A percentile compares a stretch with the other conserved stretches of the same genome.
These are phyloP conservation scores for Seriola dumerili DNA, from an alignment of 2,113 vertebrate genomes.

Conservation along the genomic window DNA sequence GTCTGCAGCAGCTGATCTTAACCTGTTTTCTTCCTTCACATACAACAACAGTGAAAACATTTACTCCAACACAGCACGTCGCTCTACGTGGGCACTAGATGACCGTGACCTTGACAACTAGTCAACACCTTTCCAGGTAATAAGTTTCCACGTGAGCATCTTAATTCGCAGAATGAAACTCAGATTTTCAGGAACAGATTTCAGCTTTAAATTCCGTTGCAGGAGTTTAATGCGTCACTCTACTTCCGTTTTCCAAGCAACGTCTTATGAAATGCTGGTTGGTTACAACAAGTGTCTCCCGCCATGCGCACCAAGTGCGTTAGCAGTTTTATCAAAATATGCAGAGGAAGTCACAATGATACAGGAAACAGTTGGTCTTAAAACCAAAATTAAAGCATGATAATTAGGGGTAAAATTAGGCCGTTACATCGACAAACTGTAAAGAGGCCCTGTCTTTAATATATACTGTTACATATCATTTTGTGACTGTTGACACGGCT, in stretches of 20 bases:
- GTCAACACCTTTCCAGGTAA: neutral
- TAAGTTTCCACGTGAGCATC: neutral
- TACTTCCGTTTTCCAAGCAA: conserved; percentile 1
- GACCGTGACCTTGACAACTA: no score
- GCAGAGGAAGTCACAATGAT: neutral
- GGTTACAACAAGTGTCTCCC: neutral
- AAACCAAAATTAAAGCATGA: neutral
- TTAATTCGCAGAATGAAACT: no score
- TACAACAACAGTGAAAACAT: neutral
- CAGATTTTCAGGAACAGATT: no score
- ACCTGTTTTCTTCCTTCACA: no score
- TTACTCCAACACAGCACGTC: neutral
- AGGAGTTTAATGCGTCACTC: no score
- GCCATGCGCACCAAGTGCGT: neutral
- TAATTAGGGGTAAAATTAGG: neutral
- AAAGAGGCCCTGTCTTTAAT: no score
- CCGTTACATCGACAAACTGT: neutral
- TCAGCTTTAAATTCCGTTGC: no score
- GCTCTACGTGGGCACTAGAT: neutral
- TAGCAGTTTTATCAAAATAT: neutral
- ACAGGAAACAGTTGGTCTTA: neutral
- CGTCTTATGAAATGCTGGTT: neutral
- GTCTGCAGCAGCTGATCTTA: neutral
- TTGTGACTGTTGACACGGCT: no score
- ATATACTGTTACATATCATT: no score